Evolutionary conservation across 92 coral and sea anemone species (phyloP), one percentile per base, ranked within the genome.

Genomic region (Plumapathes pennacea): DNA sequence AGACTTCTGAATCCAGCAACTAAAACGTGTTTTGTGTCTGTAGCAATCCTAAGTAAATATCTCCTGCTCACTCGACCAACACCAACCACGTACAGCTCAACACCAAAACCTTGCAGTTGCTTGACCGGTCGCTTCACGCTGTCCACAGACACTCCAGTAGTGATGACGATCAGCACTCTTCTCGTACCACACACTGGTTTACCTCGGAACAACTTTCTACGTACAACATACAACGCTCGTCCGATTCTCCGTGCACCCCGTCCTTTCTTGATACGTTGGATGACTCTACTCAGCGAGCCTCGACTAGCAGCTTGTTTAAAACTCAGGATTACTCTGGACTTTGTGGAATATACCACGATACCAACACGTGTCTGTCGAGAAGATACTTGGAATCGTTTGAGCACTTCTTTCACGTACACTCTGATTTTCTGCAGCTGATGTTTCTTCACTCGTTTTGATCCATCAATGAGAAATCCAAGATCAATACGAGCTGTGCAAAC

Each of bases 181-280:
- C 82, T 67, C 37, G 84, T 66, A 18, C 95, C 95, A 49, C 95
- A 78, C 21, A 41, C 64, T 19, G 95, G 95, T 54, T 36, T 83
- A 30, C 73, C 74, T n/a, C 47, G 62, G 46, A 85, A 85, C 59
- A 85, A 37, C 28, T 74, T 46, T 6, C 40, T 62, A 57, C 64
- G 68, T 17, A 71, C 38, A 17, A 74, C 63, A 8, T 49, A 27
- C 21, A 86, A 59, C 11, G 88, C 88, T 14, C 37, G 68, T 17
- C 95, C 95, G 7, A 80, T 60, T 14, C 49, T 30, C 27, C 70
- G 49, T 12, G 64, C 24, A 27, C 71, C 76, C 22, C 80, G 34
- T 12, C 48, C 29, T 27, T n/a, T 24, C 32, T 65, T 54, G 28
- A 80, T 64, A 41, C 71, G 33, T 14, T 59, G 17, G 11, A 80